Conservation (phyloP, 2,113 vertebrate species). For the Hemichromis elongatus region DNA sequence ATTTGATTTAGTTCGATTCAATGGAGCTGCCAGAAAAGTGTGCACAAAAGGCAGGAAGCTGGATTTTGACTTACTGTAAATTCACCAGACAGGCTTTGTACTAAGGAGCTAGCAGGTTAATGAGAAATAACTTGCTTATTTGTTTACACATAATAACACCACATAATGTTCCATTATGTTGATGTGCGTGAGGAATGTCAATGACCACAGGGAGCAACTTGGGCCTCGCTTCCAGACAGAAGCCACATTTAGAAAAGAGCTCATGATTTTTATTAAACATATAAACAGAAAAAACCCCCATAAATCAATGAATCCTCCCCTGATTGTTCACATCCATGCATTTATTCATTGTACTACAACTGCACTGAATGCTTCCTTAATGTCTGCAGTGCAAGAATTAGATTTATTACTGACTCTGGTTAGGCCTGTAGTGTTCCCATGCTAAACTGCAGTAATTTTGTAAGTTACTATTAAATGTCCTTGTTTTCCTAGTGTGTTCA, state of each 20-base stretch:
- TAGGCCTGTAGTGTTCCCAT: background rate
- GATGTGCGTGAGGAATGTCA: background rate
- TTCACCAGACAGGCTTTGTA: background rate
- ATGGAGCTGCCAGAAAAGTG: background rate
- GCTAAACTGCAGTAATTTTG: background rate
- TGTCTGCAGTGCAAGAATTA: background rate
- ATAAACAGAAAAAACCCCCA: background rate
- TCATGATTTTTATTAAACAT: background rate
- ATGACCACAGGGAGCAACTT: background rate
- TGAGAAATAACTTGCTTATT: background rate
- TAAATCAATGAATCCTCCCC: background rate
- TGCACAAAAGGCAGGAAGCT: background rate
- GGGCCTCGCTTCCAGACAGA: background rate
- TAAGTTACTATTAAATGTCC: background rate
- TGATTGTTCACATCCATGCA: background rate
- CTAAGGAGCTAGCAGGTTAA: background rate
- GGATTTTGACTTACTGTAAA: background rate
- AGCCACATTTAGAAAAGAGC: background rate
- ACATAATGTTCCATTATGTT: background rate
- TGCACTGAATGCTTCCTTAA: background rate
- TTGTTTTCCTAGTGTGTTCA: background rate
- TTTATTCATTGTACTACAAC: background rate
- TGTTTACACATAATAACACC: background rate
- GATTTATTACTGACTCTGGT: background rate
- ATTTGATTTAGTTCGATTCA: background rate